phyloP scores from a whole-genome alignment of 2,888 invertebrate species.

The Luperina testacea region DNA sequence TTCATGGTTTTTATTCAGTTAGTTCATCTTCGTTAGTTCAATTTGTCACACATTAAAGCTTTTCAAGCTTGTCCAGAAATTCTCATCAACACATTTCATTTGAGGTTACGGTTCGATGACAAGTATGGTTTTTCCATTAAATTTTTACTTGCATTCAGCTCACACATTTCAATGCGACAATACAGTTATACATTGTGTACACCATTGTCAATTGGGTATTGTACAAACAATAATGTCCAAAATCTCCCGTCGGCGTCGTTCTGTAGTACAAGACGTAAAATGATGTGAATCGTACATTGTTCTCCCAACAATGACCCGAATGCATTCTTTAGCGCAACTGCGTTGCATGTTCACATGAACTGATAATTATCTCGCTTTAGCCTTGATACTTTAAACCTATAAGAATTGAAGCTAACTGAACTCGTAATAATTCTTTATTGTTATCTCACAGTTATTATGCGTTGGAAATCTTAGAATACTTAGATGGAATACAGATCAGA shows the following conservation, averaged over 20 bases:
- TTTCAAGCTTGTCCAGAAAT: conserved; percentile 20
- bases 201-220: conserved; percentile 63
- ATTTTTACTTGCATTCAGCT: conserved; percentile 56
- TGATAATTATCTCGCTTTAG: conserved; percentile 58
- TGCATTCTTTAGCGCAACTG: conserved; percentile 68
- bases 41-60: conserved; percentile 44
- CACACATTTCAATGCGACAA: conserved; percentile 61
- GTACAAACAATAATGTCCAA: conserved; percentile 64
- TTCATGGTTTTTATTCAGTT: conserved; percentile 37
- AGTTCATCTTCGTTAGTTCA: conserved; percentile 33
- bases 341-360: conserved; percentile 69
- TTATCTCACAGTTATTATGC: conserved; percentile 37
- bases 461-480: conserved; percentile 28
- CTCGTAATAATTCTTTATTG: conserved; percentile 55
- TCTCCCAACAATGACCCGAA: conserved; percentile 73
- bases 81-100: conserved; percentile 16
- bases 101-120: conserved; percentile 13
- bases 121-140: conserved; percentile 18
- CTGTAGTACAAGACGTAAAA: conserved; percentile 63
- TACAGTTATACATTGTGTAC: conserved; percentile 62
- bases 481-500: conserved; percentile 17
- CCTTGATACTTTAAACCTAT: conserved; percentile 66
- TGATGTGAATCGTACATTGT: conserved; percentile 69
- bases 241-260: conserved; percentile 56
- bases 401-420: conserved; percentile 48